Evolutionary conservation across 2,797 vertebrate species (phyloP).

Genomic region (Lerista edwardsae): DNA sequence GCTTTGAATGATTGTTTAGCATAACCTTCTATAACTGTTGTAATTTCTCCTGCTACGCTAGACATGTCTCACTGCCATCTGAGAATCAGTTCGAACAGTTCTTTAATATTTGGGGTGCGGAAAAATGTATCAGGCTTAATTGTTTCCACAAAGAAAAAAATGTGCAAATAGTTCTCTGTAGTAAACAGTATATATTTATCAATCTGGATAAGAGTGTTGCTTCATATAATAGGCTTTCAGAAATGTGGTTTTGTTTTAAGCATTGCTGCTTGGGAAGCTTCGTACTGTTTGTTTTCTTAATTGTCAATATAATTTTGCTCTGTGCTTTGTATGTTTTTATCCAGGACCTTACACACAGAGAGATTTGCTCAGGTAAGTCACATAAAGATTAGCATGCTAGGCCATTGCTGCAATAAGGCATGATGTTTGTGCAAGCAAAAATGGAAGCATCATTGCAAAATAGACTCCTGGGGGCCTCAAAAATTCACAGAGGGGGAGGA

Average conservation of each 20-base stretch:
- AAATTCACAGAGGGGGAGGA: neutral
- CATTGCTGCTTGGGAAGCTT: constrained; percentile 40
- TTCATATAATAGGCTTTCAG: constrained; percentile 41
- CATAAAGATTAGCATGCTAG: neutral
- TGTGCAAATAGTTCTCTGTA: constrained; percentile 43
- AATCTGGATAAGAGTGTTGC: constrained; percentile 27
- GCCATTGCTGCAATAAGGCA: neutral
- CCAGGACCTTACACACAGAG: neutral
- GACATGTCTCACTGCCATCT: constrained; percentile 24
- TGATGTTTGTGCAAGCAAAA: no score
- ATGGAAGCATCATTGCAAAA: neutral
- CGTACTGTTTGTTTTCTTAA: constrained; percentile 2
- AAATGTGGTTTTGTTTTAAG: constrained; percentile 35
- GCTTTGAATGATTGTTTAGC: constrained; percentile 28
- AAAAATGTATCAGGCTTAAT: constrained; percentile 41
- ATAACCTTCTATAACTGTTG: constrained; percentile 23
- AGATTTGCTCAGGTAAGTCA: no score
- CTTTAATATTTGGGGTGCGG: constrained; percentile 25
- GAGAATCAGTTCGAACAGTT: constrained; percentile 35
- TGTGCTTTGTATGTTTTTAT: constrained; percentile 23
- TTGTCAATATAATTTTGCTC: constrained; percentile 6
- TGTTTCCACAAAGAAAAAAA: constrained; percentile 32
- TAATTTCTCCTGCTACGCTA: constrained; percentile 5
- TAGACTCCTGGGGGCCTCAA: neutral
- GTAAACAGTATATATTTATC: constrained; percentile 52